Percentiles rank a stretch among this genome's conserved stretches.
Evolutionary conservation across 2,113 vertebrate species (phyloP).

Genomic region (Chionomys nivalis): DNA sequence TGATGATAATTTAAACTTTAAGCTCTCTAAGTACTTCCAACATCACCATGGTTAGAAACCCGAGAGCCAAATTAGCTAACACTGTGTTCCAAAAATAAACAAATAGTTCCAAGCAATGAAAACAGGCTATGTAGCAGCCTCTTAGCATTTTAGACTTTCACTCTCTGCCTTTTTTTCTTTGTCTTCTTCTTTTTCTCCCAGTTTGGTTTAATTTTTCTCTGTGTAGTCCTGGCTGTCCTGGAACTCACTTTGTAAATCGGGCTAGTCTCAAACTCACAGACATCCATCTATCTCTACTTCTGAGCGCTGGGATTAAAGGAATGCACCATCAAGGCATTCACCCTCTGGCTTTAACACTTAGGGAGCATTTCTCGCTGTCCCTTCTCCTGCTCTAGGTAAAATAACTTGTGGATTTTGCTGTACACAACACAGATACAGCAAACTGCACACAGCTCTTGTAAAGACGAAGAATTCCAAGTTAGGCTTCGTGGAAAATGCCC

Average conservation of each 20-base stretch:
- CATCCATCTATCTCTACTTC: no score
- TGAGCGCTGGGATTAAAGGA: no score
- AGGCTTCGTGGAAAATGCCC: no score
- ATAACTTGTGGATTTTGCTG: neutral
- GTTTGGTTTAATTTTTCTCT: no score
- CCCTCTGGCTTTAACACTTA: neutral
- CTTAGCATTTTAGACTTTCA: neutral
- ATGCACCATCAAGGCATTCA: neutral
- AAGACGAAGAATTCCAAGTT: conserved; percentile 26
- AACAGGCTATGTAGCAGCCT: neutral
- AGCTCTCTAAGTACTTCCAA: conserved; percentile 37
- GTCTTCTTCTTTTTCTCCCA: no score
- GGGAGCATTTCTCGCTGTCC: neutral
- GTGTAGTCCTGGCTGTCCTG: no score
- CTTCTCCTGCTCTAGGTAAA: neutral
- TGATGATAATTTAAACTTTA: conserved; percentile 41
- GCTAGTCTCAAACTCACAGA: no score
- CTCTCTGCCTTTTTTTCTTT: neutral
- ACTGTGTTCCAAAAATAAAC: conserved; percentile 42
- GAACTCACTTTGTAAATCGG: no score
- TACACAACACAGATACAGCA: neutral
- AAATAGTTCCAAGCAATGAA: conserved; percentile 7
- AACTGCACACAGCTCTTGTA: neutral
- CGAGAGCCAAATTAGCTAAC: conserved; percentile 30
- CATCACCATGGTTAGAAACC: conserved; percentile 18